phyloP scores from a whole-genome alignment of 2,888 invertebrate species.

The Nemotelus nigrinus region DNA sequence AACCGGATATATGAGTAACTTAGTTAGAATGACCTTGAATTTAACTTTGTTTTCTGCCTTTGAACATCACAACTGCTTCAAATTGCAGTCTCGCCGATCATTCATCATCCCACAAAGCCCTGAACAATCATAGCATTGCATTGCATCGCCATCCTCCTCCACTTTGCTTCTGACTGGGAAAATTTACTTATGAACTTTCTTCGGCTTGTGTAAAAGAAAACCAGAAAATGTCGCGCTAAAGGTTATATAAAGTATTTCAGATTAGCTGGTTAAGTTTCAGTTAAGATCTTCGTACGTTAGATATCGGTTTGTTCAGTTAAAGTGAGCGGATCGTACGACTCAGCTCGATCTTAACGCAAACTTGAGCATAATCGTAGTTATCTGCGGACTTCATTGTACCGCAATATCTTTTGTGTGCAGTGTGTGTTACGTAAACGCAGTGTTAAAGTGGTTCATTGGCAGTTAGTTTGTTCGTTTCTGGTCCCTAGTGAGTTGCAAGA shows the following conservation, averaged over 20 bases:
- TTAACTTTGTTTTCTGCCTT: too few relatives aligned
- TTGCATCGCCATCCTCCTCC: not conserved
- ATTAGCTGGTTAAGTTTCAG: slow-evolving; percentile 14
- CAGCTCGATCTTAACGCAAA: too few relatives aligned
- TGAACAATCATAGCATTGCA: not conserved
- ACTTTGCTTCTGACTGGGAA: slow-evolving; percentile 2
- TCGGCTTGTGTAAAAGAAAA: slow-evolving; percentile 18
- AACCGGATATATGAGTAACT: too few relatives aligned
- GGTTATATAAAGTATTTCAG: slow-evolving; percentile 36
- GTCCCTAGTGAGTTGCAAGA: not conserved
- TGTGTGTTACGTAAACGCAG: not conserved
- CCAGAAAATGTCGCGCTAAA: slow-evolving; percentile 29
- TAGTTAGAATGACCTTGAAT: too few relatives aligned
- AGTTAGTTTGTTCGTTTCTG: not conserved
- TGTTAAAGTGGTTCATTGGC: not conserved
- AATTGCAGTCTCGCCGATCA: not conserved
- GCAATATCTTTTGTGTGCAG: not conserved
- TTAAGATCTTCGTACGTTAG: slow-evolving; percentile 22
- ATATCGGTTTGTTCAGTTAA: slow-evolving; percentile 10
- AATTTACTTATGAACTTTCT: slow-evolving; percentile 37
- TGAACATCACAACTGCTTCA: too few relatives aligned
- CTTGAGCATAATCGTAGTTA: too few relatives aligned
- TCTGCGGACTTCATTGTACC: too few relatives aligned
- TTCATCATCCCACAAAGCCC: not conserved
- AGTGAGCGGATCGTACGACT: not conserved